Percentiles rank a stretch among this genome's conserved stretches.
Conservation (phyloP, 2,797 vertebrate species). For the Gorsachius magnificus region DNA sequence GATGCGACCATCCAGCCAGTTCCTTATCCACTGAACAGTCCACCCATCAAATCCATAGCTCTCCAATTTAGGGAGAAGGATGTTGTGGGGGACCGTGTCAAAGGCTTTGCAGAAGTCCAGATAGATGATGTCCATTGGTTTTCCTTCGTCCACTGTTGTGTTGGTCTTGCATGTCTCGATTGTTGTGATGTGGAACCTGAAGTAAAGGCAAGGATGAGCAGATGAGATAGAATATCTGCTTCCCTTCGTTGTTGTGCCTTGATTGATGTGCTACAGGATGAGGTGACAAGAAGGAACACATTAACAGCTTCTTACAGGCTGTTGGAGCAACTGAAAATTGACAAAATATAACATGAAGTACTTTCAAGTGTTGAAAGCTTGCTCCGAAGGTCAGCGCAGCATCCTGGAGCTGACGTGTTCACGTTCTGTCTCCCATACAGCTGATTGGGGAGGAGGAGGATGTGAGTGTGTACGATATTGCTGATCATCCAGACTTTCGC, state of each 20-base stretch:
- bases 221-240: neutral
- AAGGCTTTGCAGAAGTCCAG: no score
- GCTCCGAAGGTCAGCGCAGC: neutral
- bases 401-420: neutral
- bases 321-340: neutral
- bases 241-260: neutral
- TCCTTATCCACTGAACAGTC: no score
- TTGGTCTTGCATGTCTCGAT: neutral
- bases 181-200: fast-evolving
- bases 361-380: neutral
- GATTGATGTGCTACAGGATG: neutral
- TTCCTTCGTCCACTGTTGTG: no score
- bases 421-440: conserved; percentile 57
- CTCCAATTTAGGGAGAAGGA: no score
- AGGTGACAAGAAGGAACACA: neutral
- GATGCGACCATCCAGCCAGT: no score
- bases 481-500: conserved; percentile 96
- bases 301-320: neutral
- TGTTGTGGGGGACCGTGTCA: no score
- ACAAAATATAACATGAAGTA: neutral
- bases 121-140: no score
- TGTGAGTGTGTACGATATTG: conserved; percentile 96
- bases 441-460: conserved; percentile 93
- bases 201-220: neutral
- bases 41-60: no score